These are phyloP conservation scores for Cydia amplana DNA, from an alignment of 1,140 invertebrate species.

Conservation along the genomic window DNA sequence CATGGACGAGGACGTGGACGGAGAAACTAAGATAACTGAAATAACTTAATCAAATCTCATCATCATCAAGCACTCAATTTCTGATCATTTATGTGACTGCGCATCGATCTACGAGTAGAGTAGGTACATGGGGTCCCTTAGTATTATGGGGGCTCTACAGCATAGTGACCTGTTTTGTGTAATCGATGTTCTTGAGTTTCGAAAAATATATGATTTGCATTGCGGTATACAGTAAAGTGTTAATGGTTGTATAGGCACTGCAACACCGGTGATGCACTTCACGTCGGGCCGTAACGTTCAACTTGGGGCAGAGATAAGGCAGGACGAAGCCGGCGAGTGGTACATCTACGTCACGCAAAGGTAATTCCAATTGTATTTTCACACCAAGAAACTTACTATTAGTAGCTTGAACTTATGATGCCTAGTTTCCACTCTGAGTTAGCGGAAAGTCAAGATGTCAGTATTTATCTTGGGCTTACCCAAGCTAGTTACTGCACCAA, in stretches of 20 bases:
- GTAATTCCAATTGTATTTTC: slow-evolving; percentile 43
- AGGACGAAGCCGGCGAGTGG: slow-evolving; percentile 49
- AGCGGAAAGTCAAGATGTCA: too few species aligned
- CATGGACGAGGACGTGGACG: slow-evolving; percentile 73
- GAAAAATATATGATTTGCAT: not conserved
- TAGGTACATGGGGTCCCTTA: too few species aligned
- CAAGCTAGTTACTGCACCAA: too few species aligned
- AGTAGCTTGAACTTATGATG: too few species aligned
- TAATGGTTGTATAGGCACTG: slow-evolving; percentile 46
- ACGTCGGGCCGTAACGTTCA: slow-evolving; percentile 47
- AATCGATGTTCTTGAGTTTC: too few species aligned
- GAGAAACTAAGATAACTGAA: slow-evolving; percentile 45
- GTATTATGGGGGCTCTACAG: too few species aligned
- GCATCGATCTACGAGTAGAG: too few species aligned
- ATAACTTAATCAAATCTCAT: not conserved
- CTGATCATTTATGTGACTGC: too few species aligned
- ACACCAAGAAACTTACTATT: too few species aligned
- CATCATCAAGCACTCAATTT: not conserved
- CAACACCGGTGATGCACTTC: slow-evolving; percentile 49
- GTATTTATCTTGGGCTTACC: too few species aligned
- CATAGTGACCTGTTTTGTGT: too few species aligned
- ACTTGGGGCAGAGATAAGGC: slow-evolving; percentile 55
- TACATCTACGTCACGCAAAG: slow-evolving; percentile 65
- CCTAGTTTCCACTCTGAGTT: too few species aligned
- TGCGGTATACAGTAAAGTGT: not conserved